These are phyloP conservation scores for Cebidichthys violaceus DNA, from an alignment of 2,113 vertebrate genomes.

Conservation along the genomic window DNA sequence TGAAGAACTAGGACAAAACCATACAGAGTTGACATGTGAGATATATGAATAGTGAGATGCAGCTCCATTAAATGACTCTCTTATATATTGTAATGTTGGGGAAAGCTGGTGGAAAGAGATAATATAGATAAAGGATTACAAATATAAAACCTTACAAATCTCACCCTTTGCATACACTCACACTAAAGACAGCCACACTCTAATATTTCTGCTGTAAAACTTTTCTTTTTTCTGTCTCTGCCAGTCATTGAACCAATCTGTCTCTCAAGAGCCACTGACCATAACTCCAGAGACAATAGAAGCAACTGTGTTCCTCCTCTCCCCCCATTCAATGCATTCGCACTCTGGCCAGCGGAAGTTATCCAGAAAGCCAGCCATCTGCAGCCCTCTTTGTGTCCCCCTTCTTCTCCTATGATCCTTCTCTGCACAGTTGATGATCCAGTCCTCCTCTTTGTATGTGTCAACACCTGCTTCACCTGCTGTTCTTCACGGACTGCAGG, in stretches of 20 bases:
- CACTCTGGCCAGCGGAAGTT: constrained; percentile 94
- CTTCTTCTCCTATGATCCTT: not conserved
- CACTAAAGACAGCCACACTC: not conserved
- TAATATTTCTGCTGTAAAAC: too few species aligned
- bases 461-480: not conserved
- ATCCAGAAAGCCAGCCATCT: constrained; percentile 94
- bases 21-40: not conserved
- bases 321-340: constrained; percentile 92
- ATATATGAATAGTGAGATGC: not conserved
- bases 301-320: constrained; percentile 89
- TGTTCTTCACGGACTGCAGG: not conserved
- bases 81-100: not conserved
- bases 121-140: not conserved
- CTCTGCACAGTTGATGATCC: not conserved
- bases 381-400: not conserved
- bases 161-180: not conserved
- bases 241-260: too few species aligned
- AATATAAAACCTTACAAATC: not conserved
- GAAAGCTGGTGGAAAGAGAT: not conserved
- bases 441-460: not conserved
- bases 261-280: constrained; percentile 79
- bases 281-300: constrained; percentile 89
- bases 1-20: constrained; percentile 89
- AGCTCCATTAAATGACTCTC: not conserved
- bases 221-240: too few species aligned